Evolutionary conservation across 2,888 invertebrate genomes (phyloP), one percentile per base, ranked within the genome.

Genomic region (Polydesmus complanatus): DNA sequence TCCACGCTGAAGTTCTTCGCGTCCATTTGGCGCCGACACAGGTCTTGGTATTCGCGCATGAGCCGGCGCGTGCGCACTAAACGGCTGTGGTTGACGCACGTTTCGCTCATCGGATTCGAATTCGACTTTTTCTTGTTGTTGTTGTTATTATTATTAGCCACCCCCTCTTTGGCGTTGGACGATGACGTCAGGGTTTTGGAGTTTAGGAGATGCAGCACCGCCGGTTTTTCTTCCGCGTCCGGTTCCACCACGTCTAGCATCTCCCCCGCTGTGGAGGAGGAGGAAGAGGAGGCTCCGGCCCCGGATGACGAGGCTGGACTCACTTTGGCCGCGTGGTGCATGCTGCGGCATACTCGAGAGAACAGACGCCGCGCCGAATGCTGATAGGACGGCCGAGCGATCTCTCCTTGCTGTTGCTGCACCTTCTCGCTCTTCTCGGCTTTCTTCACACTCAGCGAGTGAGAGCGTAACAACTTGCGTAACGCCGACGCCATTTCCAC

Each of bases 1-100:
- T 89, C 89, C 68, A 88, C 89, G 67, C 84, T 86, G 71, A 89
- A 90, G 14, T 37, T 37, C 23, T 64, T 64, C 23, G 62, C 37
- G 18, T 62, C 64, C 55, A 64, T 59, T 48, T 65, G 63, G n/a
- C 54, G 61, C 27, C 64, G 64, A 51, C 64, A 64, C 56, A 69
- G 67, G 23, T 69, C 69, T 49, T 67, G 67, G 66, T 85, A 81
- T 70, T 89, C 89, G 73, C 89, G 88, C 89, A 90, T 90, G 62
- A 90, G 80, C 55, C 90, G 78, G 63, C 88, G 80, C 37, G 87
- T 82, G 66, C 89, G 81, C 58, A 85, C 83, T 54, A 80, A 80
- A 69, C 80, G 80, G 68, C 80, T 80, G 56, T 67, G 66, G 2
- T 54, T 63, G 2, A 72, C 74, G 55, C 72, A 74, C 61, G 19